Evolutionary conservation across 2,113 vertebrate species (phyloP).

Genomic region (Emydocephalus ijimae): DNA sequence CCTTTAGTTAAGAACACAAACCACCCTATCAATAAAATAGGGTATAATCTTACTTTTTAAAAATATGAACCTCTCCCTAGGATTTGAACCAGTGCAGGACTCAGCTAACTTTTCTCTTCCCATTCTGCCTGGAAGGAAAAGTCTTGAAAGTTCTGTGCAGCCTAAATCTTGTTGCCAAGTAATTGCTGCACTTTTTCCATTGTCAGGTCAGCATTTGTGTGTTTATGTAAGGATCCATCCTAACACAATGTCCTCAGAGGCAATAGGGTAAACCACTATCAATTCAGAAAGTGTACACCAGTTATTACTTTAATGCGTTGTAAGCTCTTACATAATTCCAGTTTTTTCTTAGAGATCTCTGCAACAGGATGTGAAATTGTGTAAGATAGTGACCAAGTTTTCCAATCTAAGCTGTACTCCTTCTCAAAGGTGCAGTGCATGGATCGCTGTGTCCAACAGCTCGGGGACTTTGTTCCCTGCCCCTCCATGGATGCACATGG

Average conservation of each 20-base stretch:
- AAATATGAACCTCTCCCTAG: neutral
- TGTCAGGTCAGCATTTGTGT: neutral
- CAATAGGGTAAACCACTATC: neutral
- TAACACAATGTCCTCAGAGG: neutral
- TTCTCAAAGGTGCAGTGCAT: neutral
- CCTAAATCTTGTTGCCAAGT: neutral
- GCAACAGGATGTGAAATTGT: neutral
- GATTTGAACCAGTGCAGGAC: neutral
- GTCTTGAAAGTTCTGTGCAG: neutral
- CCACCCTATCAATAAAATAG: neutral
- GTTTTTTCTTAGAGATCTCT: neutral
- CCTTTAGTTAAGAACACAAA: neutral
- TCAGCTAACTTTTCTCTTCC: neutral
- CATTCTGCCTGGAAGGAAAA: neutral
- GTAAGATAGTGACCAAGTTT: neutral
- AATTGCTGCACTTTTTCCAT: neutral
- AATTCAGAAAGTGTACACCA: neutral
- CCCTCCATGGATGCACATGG: neutral
- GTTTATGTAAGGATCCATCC: neutral
- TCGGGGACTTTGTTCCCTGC: neutral
- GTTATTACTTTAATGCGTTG: neutral
- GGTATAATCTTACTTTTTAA: neutral
- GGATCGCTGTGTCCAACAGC: neutral
- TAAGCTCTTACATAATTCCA: neutral
- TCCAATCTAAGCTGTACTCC: neutral